Evolutionary conservation across 1,140 invertebrate species (phyloP), one percentile per base, ranked within the genome.

Genomic region (Bombus confusus): DNA sequence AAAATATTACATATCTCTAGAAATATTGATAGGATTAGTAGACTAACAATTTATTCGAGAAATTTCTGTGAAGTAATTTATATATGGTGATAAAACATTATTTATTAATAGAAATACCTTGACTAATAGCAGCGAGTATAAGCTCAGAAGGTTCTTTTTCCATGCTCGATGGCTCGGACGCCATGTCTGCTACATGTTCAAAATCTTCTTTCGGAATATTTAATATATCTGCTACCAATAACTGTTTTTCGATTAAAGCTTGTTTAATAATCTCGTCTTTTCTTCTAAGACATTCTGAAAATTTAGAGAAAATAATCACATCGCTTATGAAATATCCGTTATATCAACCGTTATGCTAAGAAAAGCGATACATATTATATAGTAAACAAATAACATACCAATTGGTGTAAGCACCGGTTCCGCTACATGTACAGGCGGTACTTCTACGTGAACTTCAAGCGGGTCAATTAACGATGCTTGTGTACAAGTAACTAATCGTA

Each of bases 361-460:
- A 31, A 43, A 73, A 25, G 3, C 25, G 3, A 52, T 25, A 52
- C 2, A 8, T 13, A 4, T 34, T 6, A 25, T 25, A 71, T 37
- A 76, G 75, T n/a, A 72, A 83, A 68, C 8, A 66, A 71, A 10
- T 47, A 47, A 43, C 52, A 89, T 96, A 98, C 97, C 97, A 95
- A 97, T 95, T 87, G 97, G 97, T 78, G 98, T 98, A 86, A 98
- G 95, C 89, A 98, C 97, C 86, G 97, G 97, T 94, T 98, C 96
- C 8, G 98, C 97, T 74, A 97, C 96, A 88, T 97, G 97, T 64
- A 98, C 96, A 39, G 97, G 96, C 87, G 96, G 96, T 91, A 97
- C 96, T 84, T 96, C 97, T 47, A 98, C 96, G 85, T 97, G 96
- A 85, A 98, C 97, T 94, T 98, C 97, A 66, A 96, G 96, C 31